These are phyloP conservation scores for Intellagama lesueurii DNA, from an alignment of 2,797 vertebrate species.

Conservation along the genomic window DNA sequence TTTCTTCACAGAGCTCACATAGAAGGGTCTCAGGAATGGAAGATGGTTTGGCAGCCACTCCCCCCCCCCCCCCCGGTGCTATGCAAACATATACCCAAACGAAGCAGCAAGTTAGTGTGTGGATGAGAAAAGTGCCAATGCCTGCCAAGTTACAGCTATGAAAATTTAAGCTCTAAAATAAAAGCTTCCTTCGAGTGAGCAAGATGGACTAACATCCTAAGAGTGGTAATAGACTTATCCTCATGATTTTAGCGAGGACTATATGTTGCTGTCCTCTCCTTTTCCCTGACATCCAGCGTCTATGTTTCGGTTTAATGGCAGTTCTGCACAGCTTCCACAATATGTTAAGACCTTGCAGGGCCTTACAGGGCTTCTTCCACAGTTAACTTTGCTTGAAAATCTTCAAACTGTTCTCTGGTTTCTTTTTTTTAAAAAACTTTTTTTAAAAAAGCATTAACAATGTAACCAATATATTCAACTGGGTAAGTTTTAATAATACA, in stretches of 20 bases:
- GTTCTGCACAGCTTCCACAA: no score
- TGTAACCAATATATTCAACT: no score
- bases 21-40: conserved; percentile 64
- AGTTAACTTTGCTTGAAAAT: no score
- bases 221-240: conserved; percentile 12
- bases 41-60: conserved; percentile 52
- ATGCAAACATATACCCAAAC: conserved; percentile 32
- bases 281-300: no score
- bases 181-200: conserved; percentile 43
- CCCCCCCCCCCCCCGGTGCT: not conserved
- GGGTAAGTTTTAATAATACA: no score
- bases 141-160: conserved; percentile 12
- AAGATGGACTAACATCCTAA: conserved; percentile 45
- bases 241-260: not conserved
- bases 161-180: conserved; percentile 49
- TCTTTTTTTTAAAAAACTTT: not conserved
- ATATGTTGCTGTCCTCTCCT: not conserved
- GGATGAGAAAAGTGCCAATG: conserved; percentile 44
- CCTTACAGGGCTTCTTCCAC: no score
- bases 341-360: no score
- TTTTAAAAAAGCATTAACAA: no score
- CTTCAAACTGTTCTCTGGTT: no score
- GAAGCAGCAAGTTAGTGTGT: conserved; percentile 47
- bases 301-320: no score
- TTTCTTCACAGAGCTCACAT: conserved; percentile 59